These are phyloP conservation scores for Sinopyrophorus schimmeli DNA, from an alignment of 2,888 invertebrate species.

Conservation along the genomic window DNA sequence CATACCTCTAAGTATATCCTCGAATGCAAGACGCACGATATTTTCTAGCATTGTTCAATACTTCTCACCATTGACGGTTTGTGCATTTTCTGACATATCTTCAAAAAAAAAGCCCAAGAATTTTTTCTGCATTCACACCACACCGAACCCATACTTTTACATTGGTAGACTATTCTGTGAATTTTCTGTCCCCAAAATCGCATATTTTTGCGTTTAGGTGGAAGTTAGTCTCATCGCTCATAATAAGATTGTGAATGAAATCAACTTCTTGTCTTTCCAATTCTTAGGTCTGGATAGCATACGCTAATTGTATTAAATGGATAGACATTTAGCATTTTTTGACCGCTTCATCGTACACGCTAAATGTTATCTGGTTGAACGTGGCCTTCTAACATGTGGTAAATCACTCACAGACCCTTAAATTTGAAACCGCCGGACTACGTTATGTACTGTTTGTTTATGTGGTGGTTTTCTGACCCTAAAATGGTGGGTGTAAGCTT, in stretches of 20 bases:
- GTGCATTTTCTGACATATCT: no score
- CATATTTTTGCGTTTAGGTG: conserved; percentile 21
- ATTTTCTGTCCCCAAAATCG: conserved; percentile 29
- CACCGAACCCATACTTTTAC: conserved; percentile 25
- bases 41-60: neutral
- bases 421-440: no score
- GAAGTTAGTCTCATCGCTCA: conserved; percentile 21
- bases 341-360: conserved; percentile 13
- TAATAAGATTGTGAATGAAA: conserved; percentile 19
- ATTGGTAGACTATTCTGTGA: conserved; percentile 25
- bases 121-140: conserved; percentile 9
- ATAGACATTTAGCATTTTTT: conserved; percentile 24
- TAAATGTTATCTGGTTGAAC: conserved; percentile 14
- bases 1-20: no score
- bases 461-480: no score
- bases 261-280: conserved; percentile 18
- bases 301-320: conserved; percentile 23
- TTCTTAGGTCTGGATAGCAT: conserved; percentile 13
- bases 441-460: no score
- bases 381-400: neutral
- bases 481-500: no score
- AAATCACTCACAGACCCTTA: no score
- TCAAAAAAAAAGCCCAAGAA: conserved; percentile 4
- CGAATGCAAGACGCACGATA: no score
- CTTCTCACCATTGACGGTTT: no score